Conservation (phyloP, 2,888 invertebrate species). For the Drepana falcataria region DNA sequence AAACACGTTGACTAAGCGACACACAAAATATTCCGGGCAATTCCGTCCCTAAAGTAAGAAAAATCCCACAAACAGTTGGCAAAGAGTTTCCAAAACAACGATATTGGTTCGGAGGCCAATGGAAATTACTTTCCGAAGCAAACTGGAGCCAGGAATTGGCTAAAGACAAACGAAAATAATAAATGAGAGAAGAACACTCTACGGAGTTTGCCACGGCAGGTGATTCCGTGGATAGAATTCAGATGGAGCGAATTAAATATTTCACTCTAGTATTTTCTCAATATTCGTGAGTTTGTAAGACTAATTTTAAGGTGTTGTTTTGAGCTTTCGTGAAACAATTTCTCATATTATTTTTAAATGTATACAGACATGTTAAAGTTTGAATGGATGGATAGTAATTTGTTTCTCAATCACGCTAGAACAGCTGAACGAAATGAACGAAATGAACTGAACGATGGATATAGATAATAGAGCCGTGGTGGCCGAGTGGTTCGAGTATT, state of each 20-base stretch:
- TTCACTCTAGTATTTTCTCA: slow-evolving; percentile 5
- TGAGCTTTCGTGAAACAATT: too few relatives aligned
- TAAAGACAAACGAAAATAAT: slow-evolving; percentile 40
- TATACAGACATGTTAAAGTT: too few relatives aligned
- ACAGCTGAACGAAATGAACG: too few relatives aligned
- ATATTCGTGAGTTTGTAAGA: too few relatives aligned
- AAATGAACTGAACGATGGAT: too few relatives aligned
- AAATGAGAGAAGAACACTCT: slow-evolving; percentile 24
- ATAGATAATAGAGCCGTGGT: too few relatives aligned
- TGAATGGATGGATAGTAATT: too few relatives aligned
- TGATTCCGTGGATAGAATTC: slow-evolving; percentile 24
- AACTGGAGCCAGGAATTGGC: slow-evolving; percentile 22
- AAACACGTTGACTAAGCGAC: neutral
- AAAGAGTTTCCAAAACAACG: slow-evolving; percentile 34
- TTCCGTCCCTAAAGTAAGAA: slow-evolving; percentile 18
- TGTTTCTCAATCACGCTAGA: too few relatives aligned
- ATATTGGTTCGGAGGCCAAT: slow-evolving; percentile 31
- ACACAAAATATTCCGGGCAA: slow-evolving; percentile 14
- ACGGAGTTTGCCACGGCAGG: slow-evolving; percentile 20
- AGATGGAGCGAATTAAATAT: slow-evolving; percentile 20
- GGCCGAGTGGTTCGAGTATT: too few relatives aligned
- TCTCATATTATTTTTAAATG: too few relatives aligned
- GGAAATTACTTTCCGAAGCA: slow-evolving; percentile 39
- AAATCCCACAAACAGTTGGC: slow-evolving; percentile 21
- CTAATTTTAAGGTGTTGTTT: too few relatives aligned